Conservation (phyloP, 2,797 vertebrate species). For the Poecilia gillii region DNA sequence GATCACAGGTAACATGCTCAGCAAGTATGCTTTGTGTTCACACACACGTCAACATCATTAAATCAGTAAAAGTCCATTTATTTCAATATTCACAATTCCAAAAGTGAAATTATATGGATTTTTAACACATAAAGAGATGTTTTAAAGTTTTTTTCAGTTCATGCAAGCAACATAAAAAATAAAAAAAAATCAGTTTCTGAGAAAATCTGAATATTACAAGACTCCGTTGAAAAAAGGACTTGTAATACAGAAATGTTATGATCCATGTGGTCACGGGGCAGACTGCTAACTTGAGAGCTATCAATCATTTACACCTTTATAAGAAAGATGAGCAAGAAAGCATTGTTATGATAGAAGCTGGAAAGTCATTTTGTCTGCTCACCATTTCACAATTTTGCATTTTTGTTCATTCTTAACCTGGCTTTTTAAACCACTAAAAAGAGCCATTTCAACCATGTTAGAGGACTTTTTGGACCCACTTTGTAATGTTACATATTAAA, state of each 20-base stretch:
- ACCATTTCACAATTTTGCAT: background rate
- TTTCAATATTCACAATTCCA: background rate
- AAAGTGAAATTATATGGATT: background rate
- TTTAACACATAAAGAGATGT: background rate
- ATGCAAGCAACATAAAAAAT: background rate
- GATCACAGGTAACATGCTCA: slow-evolving; percentile 9
- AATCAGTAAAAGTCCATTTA: background rate
- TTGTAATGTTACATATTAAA: too few relatives aligned
- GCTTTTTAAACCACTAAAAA: background rate
- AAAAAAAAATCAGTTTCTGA: background rate
- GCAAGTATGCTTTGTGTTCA: background rate
- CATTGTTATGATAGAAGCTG: background rate
- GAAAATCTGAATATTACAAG: background rate
- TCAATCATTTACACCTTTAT: background rate
- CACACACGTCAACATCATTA: background rate
- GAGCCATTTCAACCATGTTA: background rate
- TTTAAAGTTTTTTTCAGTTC: background rate
- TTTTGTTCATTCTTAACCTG: too few relatives aligned
- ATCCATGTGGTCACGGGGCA: background rate
- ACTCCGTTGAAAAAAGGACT: background rate
- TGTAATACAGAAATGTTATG: background rate
- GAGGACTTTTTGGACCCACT: too few relatives aligned
- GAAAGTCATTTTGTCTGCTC: background rate
- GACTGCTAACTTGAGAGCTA: background rate
- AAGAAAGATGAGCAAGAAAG: background rate